Evolutionary conservation across 2,113 vertebrate genomes (phyloP).

Genomic region (Macaca fascicularis): T2T-MFA8v1.1 NC_088388.1:81053001-81053500

Average conservation of each 20-base stretch:
- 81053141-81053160: not conserved
- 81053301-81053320: not conserved
- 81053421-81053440: not conserved
- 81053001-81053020: not conserved
- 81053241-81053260: not conserved
- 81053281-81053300: not conserved
- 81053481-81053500: not conserved
- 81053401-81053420: not conserved
- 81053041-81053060: not conserved
- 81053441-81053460: not conserved
- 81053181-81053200: not conserved
- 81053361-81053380: not conserved
- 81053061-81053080: not conserved
- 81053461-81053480: not conserved
- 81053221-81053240: not conserved
- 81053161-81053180: not conserved
- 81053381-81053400: not conserved
- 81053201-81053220: not conserved
- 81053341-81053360: not conserved
- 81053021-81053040: not conserved
- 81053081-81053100: not conserved
- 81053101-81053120: not conserved
- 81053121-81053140: not conserved
- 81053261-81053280: not conserved
- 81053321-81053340: not conserved